Evolutionary conservation across 2,888 invertebrate genomes (phyloP).

Genomic region (Nomada flava): DNA sequence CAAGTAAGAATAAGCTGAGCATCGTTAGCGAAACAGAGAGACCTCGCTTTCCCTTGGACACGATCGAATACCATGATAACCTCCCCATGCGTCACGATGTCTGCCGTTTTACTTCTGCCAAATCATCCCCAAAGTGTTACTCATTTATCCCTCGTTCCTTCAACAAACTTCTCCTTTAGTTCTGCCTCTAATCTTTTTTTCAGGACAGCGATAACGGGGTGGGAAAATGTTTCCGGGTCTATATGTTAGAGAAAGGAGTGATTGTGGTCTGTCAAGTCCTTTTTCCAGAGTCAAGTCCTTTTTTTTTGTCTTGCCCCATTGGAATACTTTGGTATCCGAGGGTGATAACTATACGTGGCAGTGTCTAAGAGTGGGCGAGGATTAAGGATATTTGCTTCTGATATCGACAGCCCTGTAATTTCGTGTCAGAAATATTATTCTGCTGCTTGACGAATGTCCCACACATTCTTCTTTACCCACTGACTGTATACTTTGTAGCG

Average conservation of each 20-base stretch:
- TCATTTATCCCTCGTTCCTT: too few species aligned
- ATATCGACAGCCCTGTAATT: neutral
- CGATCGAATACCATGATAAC: constrained; percentile 11
- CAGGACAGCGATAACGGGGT: too few species aligned
- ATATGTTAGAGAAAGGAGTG: too few species aligned
- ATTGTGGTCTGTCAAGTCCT: too few species aligned
- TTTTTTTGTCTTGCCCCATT: too few species aligned
- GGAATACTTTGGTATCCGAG: neutral
- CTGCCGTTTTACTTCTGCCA: neutral
- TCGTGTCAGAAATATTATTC: neutral
- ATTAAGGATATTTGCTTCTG: neutral
- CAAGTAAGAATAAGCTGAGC: constrained; percentile 64
- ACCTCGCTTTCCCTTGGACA: neutral
- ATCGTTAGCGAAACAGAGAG: neutral
- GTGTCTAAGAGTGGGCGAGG: neutral
- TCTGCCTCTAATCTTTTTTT: neutral
- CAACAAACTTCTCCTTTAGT: neutral
- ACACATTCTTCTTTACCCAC: neutral
- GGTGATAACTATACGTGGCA: neutral
- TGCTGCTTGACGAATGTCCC: neutral
- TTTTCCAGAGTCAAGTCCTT: too few species aligned
- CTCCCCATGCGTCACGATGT: constrained; percentile 9
- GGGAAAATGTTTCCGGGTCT: too few species aligned
- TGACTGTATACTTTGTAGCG: too few species aligned
- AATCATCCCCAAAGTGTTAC: neutral